A percentile compares a stretch with the other conserved stretches of the same genome.
Conservation (phyloP, 2,888 invertebrate species). For the Timema cristinae region DNA sequence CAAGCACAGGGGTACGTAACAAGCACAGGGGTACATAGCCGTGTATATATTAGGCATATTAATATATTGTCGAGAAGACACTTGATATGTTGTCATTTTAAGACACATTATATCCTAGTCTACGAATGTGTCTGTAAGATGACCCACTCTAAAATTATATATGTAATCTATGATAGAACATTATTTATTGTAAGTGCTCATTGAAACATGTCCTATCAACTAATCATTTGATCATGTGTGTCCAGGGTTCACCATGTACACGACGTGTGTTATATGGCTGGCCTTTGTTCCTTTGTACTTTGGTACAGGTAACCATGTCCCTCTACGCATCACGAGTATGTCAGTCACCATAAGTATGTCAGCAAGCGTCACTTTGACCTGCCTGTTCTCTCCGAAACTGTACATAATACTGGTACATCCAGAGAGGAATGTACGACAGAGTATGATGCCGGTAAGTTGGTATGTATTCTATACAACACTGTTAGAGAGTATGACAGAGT, state of each 20-base stretch:
- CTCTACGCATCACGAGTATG: slow-evolving; percentile 90
- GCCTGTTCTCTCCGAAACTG: slow-evolving; percentile 91
- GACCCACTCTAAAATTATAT: neutral
- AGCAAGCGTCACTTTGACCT: slow-evolving; percentile 88
- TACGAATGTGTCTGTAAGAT: no score
- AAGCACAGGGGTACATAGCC: no score
- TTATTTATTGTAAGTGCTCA: no score
- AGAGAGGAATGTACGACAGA: slow-evolving; percentile 83
- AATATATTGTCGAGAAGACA: no score
- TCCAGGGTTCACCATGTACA: slow-evolving; percentile 96
- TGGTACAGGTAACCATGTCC: slow-evolving; percentile 90
- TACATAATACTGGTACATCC: slow-evolving; percentile 87
- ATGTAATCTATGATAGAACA: neutral
- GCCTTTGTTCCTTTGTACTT: slow-evolving; percentile 97
- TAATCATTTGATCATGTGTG: slow-evolving; percentile 16
- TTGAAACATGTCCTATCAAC: no score
- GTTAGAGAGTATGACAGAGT: no score
- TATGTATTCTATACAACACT: no score
- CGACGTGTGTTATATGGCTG: slow-evolving; percentile 96
- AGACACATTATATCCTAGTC: no score
- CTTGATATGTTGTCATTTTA: no score
- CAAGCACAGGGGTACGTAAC: no score
- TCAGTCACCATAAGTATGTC: slow-evolving; percentile 92
- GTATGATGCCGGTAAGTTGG: slow-evolving; percentile 69
- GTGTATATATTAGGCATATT: no score